phyloP scores from a whole-genome alignment of 2,797 vertebrate species.

The Microctenopoma lineatum region DNA sequence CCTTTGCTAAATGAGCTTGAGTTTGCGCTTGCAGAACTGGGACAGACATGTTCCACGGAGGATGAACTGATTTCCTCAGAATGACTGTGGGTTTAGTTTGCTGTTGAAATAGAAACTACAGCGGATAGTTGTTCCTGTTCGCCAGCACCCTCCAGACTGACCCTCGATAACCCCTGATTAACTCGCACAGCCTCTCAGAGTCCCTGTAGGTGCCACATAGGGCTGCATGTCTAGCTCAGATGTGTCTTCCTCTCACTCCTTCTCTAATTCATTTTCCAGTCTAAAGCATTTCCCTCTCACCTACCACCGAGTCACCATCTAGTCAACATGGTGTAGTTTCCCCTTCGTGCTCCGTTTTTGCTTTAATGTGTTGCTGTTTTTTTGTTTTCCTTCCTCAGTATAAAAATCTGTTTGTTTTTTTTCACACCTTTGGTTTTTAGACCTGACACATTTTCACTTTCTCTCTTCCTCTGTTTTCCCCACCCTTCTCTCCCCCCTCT shows the following conservation, averaged over 20 bases:
- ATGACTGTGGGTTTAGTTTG: constrained; percentile 47
- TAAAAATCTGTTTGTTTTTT: constrained; percentile 60
- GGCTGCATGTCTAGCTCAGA: constrained; percentile 49
- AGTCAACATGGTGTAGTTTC: constrained; percentile 69
- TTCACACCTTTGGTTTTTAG: constrained; percentile 76
- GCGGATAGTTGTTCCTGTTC: constrained; percentile 41
- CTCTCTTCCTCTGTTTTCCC: constrained; percentile 85
- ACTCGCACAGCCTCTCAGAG: constrained; percentile 50
- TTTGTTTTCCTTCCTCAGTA: constrained; percentile 50
- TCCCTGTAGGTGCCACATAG: constrained; percentile 44
- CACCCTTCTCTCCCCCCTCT: constrained; percentile 71
- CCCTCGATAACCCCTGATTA: constrained; percentile 57
- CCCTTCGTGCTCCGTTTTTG: constrained; percentile 84
- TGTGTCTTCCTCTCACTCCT: constrained; percentile 52
- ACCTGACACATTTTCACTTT: constrained; percentile 86
- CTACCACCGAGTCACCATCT: constrained; percentile 60
- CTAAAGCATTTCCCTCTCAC: constrained; percentile 67
- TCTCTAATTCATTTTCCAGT: constrained; percentile 68
- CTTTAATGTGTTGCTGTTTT: constrained; percentile 73
- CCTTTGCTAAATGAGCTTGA: constrained; percentile 68
- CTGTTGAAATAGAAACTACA: constrained; percentile 22
- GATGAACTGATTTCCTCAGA: constrained; percentile 46
- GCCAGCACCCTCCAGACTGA: constrained; percentile 46
- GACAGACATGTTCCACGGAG: constrained; percentile 59
- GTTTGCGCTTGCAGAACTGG: constrained; percentile 68